Evolutionary conservation across 2,888 invertebrate species (phyloP), one percentile per base, ranked within the genome.

Genomic region (Eilema caniola): DNA sequence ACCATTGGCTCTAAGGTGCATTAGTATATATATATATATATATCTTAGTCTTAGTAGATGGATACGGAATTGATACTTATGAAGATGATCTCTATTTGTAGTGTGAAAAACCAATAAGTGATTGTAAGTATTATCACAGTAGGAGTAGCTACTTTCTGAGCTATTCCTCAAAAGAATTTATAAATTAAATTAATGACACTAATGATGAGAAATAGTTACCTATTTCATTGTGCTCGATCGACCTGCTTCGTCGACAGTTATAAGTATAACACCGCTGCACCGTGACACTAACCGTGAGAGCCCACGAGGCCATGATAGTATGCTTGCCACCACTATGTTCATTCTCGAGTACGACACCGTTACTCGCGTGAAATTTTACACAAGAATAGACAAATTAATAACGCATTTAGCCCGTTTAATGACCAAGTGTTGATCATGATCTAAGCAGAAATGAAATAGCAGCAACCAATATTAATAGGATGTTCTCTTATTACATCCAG

Each of bases 201-300:
- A 47, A 33, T 74, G 66, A 53, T 47, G 64, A 33, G 64, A 68
- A 62, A 11, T 57, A 56, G 41, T 63, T 73, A n/a, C n/a, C n/a
- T n/a, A 57, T 63, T 77, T 74, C 68, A 74, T 71, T 77, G 75
- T 69, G 63, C 75, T 74, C 61, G 73, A 80, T 75, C 72, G 62
- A 74, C 71, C 74, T 70, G 77, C 74, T 75, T 72, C 70, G 78
- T 76, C 78, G 79, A 88, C 88, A 86, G 87, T 86, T 87, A 82
- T 73, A 78, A 28, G 3, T 5, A 5, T 5, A 4, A 73, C 28
- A 20, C 28, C 61, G 31, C 31, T 61, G 31, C 69, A 70, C 74
- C 83, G 82, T 83, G 81, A 85, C 74, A 85, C 76, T 78, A 80
- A 86, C 83, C 87, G 86, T 88, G 87, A 76, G 86, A 88, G n/a